phyloP scores from a whole-genome alignment of 1,140 invertebrate genomes.

The Oncopodura yosiiana region DNA sequence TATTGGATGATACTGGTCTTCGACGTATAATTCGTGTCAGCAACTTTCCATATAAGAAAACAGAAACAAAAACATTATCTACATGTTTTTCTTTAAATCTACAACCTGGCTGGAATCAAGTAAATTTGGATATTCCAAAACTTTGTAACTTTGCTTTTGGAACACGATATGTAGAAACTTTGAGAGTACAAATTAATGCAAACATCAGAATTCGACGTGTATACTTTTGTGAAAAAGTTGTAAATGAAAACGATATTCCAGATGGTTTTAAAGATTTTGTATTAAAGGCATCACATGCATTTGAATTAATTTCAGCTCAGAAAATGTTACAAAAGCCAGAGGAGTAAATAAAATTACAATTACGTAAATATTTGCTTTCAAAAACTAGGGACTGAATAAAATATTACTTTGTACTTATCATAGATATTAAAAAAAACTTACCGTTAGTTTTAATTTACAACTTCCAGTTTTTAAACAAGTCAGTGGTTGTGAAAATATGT shows the following conservation, averaged over 20 bases:
- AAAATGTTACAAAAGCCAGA: too few species aligned
- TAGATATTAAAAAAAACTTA: too few species aligned
- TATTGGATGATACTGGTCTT: slow-evolving; percentile 83
- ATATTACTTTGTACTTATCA: too few species aligned
- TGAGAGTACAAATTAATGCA: slow-evolving; percentile 81
- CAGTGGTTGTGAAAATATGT: too few species aligned
- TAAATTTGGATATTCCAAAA: too few species aligned
- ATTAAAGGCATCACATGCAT: slow-evolving; percentile 20
- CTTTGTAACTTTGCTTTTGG: too few species aligned
- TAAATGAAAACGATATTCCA: slow-evolving; percentile 79
- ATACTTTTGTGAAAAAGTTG: slow-evolving; percentile 84
- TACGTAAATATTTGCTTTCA: too few species aligned
- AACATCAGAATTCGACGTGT: slow-evolving; percentile 74
- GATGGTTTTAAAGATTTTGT: slow-evolving; percentile 61
- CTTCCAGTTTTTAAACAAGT: too few species aligned
- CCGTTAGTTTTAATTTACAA: too few species aligned
- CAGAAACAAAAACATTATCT: not conserved
- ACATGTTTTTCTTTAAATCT: slow-evolving; percentile 28
- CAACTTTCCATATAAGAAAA: slow-evolving; percentile 67
- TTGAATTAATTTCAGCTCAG: too few species aligned
- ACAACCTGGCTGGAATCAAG: slow-evolving; percentile 82
- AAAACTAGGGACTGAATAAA: too few species aligned
- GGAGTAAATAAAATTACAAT: too few species aligned
- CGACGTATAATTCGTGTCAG: slow-evolving; percentile 80
- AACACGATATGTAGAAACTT: slow-evolving; percentile 81